Conservation (phyloP, 1,140 invertebrate species). For the Ceratoteleas bidentatus region DNA sequence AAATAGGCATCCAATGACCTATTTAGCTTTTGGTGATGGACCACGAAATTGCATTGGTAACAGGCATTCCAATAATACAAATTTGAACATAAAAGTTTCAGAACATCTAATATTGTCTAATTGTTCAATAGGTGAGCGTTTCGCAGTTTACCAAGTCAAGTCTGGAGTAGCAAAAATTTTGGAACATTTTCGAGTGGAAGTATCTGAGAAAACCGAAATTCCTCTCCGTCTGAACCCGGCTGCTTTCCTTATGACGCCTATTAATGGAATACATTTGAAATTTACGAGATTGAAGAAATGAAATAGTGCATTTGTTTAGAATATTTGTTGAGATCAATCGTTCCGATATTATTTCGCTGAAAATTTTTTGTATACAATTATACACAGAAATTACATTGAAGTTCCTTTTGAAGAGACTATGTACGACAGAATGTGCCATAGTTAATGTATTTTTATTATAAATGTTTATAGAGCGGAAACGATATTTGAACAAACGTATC, state of each 20-base stretch:
- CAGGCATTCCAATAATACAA: background rate
- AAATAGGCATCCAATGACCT: constrained; percentile 2
- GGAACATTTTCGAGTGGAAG: constrained; percentile 45
- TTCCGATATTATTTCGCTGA: too few species aligned
- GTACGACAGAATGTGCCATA: too few species aligned
- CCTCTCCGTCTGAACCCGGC: constrained; percentile 31
- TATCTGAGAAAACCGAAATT: constrained; percentile 51
- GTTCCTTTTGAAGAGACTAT: too few species aligned
- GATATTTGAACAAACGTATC: too few species aligned
- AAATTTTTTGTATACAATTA: too few species aligned
- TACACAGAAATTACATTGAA: too few species aligned
- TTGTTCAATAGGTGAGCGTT: constrained; percentile 50
- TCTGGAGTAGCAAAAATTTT: constrained; percentile 57
- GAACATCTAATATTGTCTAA: background rate
- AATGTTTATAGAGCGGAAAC: too few species aligned
- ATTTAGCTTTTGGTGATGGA: constrained; percentile 4
- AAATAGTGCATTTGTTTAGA: constrained; percentile 2
- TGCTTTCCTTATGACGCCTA: constrained; percentile 42
- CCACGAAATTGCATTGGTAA: too few species aligned
- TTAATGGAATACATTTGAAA: constrained; percentile 58
- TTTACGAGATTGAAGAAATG: constrained; percentile 37
- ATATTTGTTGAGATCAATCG: too few species aligned
- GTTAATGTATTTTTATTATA: too few species aligned
- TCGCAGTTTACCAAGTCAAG: constrained; percentile 65
- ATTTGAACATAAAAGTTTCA: background rate